Conservation (phyloP, 1,140 invertebrate species). For the Bombus pyrosoma region DNA sequence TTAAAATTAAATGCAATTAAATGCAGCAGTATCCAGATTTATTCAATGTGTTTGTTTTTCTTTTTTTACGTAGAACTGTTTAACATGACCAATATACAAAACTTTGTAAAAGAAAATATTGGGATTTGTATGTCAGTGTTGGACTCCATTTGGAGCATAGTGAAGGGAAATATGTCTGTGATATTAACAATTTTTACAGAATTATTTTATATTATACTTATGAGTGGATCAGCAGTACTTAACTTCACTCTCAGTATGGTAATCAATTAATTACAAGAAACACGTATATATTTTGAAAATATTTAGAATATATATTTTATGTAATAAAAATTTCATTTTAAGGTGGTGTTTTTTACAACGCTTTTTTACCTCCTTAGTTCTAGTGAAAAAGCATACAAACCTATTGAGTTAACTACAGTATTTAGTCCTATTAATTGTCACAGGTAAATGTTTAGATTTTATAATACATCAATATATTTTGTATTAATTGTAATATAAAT, state of each 20-base stretch:
- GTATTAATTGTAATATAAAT: background rate
- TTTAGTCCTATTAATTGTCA: slow-evolving; percentile 86
- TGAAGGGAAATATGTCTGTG: slow-evolving; percentile 96
- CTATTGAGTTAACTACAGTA: slow-evolving; percentile 91
- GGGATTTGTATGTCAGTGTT: slow-evolving; percentile 94
- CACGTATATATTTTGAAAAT: background rate
- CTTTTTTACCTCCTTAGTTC: slow-evolving; percentile 97
- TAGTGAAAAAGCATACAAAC: slow-evolving; percentile 95
- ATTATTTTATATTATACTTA: slow-evolving; percentile 93
- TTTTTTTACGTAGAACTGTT: slow-evolving; percentile 84
- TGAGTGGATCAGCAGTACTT: slow-evolving; percentile 95
- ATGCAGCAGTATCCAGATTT: background rate
- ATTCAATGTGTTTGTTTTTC: background rate
- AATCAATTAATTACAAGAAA: slow-evolving; percentile 70
- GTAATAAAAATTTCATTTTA: slow-evolving; percentile 54
- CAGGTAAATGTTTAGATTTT: slow-evolving; percentile 73
- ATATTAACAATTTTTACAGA: slow-evolving; percentile 93
- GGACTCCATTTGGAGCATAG: slow-evolving; percentile 95
- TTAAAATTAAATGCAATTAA: slow-evolving; percentile 13
- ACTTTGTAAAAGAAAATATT: slow-evolving; percentile 95
- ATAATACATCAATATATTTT: background rate
- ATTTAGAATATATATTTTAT: slow-evolving; percentile 32
- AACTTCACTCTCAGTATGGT: slow-evolving; percentile 97
- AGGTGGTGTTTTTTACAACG: slow-evolving; percentile 98
- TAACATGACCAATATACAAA: slow-evolving; percentile 88